Conservation (phyloP, 2,797 vertebrate genomes). For the Acrossocheilus fasciatus region DNA sequence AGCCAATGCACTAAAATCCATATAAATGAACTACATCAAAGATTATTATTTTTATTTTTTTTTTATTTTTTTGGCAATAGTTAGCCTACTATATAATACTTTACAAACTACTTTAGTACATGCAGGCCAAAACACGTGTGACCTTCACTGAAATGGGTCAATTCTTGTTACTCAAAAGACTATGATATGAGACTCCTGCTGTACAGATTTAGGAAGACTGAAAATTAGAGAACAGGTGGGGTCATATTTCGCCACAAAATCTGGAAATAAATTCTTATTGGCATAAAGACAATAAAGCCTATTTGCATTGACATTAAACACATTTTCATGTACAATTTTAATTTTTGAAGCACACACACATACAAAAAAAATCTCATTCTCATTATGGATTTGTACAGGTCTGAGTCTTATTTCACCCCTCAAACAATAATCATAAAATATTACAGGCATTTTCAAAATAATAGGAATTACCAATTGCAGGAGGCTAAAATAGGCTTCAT, state of each 20-base stretch:
- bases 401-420: not conserved
- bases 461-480: not conserved
- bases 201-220: not conserved
- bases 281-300: not conserved
- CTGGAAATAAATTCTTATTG: not conserved
- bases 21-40: not conserved
- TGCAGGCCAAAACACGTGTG: not conserved
- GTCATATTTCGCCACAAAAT: slow-evolving; percentile 1
- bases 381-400: too few relatives aligned
- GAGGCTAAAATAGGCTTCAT: not conserved
- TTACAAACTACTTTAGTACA: not conserved
- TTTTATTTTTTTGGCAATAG: not conserved
- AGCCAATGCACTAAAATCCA: not conserved
- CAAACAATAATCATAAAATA: not conserved
- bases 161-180: not conserved
- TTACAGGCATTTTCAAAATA: not conserved
- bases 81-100: not conserved
- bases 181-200: not conserved
- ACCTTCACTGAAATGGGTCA: not conserved
- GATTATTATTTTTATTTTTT: too few relatives aligned
- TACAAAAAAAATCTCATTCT: not conserved
- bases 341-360: not conserved
- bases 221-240: not conserved
- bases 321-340: not conserved
- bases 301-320: not conserved